Evolutionary conservation across 2,113 vertebrate genomes (phyloP).

Genomic region (Otolemur garnettii): DNA sequence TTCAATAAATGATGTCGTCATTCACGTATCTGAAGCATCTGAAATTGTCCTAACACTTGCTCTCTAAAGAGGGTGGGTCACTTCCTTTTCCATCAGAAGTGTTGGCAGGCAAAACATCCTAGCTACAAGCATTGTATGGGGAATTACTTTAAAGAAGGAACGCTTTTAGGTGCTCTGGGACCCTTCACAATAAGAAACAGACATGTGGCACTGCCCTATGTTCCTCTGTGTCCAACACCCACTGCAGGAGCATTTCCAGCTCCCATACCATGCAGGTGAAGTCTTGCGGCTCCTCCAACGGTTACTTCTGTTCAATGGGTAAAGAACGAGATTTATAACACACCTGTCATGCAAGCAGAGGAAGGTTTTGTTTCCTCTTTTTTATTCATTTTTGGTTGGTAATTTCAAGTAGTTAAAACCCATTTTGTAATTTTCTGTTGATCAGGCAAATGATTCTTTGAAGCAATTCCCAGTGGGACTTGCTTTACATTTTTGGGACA

Average conservation of each 20-base stretch:
- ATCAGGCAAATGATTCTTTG: slow-evolving; percentile 54
- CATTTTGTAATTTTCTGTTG: slow-evolving; percentile 61
- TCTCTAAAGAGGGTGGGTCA: accelerated
- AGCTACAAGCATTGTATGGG: neutral
- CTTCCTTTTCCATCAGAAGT: neutral
- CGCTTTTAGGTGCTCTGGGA: neutral
- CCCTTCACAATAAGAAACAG: neutral
- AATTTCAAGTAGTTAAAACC: slow-evolving; percentile 59
- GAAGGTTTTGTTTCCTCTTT: neutral
- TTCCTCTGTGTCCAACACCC: neutral
- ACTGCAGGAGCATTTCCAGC: neutral
- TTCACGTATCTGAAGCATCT: neutral
- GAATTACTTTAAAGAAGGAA: neutral
- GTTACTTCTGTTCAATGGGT: neutral
- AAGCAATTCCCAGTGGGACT: slow-evolving; percentile 43
- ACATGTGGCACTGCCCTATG: neutral
- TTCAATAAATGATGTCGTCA: neutral
- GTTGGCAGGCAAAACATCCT: neutral
- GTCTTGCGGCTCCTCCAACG: neutral
- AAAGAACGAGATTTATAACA: neutral
- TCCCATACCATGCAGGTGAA: neutral
- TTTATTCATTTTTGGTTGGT: neutral
- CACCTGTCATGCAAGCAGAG: neutral
- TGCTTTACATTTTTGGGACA: slow-evolving; percentile 64
- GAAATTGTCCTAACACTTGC: neutral